A percentile compares a stretch with the other conserved stretches of the same genome.
These are phyloP conservation scores for Drosophila pseudoananassae DNA, from an alignment of 1,140 invertebrate genomes.

Conservation along the genomic window DNA sequence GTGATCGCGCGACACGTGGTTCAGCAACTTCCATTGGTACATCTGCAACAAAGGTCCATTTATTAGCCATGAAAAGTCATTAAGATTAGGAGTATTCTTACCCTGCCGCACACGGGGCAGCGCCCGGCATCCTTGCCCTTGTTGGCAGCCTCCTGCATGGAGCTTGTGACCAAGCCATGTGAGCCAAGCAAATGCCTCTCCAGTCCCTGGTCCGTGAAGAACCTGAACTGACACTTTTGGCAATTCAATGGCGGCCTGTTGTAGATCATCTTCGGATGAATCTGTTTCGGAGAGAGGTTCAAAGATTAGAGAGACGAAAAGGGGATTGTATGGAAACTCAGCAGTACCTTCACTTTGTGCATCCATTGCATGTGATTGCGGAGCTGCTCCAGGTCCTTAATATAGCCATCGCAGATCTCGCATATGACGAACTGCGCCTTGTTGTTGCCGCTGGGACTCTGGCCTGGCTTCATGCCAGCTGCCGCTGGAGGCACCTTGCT, in stretches of 20 bases:
- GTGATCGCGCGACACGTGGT: slow-evolving; percentile 95
- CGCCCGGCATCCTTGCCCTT: slow-evolving; percentile 96
- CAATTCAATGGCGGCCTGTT: slow-evolving; percentile 97
- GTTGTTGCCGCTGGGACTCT: slow-evolving; percentile 83
- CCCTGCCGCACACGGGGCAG: slow-evolving; percentile 96
- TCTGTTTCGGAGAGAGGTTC: slow-evolving; percentile 78
- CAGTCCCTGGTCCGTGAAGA: slow-evolving; percentile 91
- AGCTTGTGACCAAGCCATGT: slow-evolving; percentile 96
- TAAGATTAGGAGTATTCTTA: slow-evolving; percentile 83
- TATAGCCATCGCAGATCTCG: slow-evolving; percentile 97
- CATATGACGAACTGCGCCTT: slow-evolving; percentile 96
- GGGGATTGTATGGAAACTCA: slow-evolving; percentile 25
- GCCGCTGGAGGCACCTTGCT: slow-evolving; percentile 84
- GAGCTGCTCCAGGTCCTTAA: slow-evolving; percentile 96
- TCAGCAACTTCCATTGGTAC: slow-evolving; percentile 95
- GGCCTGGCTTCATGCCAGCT: slow-evolving; percentile 85
- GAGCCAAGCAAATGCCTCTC: slow-evolving; percentile 96
- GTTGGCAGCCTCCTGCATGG: slow-evolving; percentile 97
- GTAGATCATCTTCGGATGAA: slow-evolving; percentile 98
- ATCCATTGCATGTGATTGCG: slow-evolving; percentile 98
- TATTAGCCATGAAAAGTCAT: background rate
- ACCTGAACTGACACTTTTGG: slow-evolving; percentile 96
- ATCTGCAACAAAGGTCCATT: slow-evolving; percentile 86
- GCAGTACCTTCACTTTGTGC: slow-evolving; percentile 92
- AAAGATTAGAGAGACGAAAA: slow-evolving; percentile 1